Percentiles rank a stretch among this genome's conserved stretches.
Conservation (phyloP, 2,113 vertebrate genomes). For the Gambusia holbrooki region DNA sequence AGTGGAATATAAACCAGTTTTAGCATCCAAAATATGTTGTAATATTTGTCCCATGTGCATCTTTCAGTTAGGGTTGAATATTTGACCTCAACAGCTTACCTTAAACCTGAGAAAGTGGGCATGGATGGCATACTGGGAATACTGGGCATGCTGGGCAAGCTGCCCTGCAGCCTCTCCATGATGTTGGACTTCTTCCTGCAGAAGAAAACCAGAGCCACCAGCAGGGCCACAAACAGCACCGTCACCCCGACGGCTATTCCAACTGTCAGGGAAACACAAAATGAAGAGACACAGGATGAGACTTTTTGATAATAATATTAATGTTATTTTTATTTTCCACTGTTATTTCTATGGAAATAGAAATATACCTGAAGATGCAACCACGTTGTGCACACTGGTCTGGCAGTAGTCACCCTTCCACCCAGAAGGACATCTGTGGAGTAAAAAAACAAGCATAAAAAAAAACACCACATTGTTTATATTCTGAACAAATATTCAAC, state of each 20-base stretch:
- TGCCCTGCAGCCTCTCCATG: constrained; percentile 38
- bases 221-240: constrained; percentile 46
- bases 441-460: background rate
- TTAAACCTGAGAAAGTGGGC: constrained; percentile 51
- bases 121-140: constrained; percentile 8
- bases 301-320: background rate
- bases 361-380: constrained; percentile 65
- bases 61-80: background rate
- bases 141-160: constrained; percentile 15
- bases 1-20: background rate
- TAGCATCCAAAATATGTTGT: background rate
- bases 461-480: background rate
- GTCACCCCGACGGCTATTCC: constrained; percentile 77
- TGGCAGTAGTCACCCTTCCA: constrained; percentile 74
- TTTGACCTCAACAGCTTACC: constrained; percentile 47
- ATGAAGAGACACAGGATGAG: background rate
- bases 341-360: background rate
- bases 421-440: constrained; percentile 64
- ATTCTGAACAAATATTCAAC: background rate
- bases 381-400: constrained; percentile 25
- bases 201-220: constrained; percentile 65
- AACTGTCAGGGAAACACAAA: constrained; percentile 46
- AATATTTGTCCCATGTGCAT: background rate
- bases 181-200: constrained; percentile 65
- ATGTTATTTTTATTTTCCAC: background rate